Percentiles rank a stretch among this genome's conserved stretches.
Evolutionary conservation across 2,797 vertebrate genomes (phyloP).

Genomic region (Pantherophis vulpinus): DNA sequence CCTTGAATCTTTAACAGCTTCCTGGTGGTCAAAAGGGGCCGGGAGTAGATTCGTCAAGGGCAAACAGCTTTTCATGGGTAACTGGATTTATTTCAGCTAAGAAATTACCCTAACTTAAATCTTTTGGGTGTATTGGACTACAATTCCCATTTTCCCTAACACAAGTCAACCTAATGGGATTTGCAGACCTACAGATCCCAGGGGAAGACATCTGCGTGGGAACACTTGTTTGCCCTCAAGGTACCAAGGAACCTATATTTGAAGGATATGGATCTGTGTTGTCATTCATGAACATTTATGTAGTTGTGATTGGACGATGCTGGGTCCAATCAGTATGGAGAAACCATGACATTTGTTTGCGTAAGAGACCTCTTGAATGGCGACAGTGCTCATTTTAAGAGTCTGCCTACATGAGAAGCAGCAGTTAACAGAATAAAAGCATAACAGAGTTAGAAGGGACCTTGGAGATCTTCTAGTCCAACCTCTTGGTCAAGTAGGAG

Average conservation of each 20-base stretch:
- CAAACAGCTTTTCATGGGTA: neutral
- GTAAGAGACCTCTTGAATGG: neutral
- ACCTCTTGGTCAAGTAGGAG: neutral
- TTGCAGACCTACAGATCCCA: neutral
- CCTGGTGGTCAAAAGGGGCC: neutral
- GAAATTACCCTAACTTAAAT: neutral
- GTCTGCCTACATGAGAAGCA: no score
- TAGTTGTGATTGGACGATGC: no score
- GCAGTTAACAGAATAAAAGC: neutral
- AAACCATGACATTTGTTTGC: neutral
- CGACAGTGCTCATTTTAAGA: neutral
- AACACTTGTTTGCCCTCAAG: neutral
- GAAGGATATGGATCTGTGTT: no score
- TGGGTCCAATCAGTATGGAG: neutral
- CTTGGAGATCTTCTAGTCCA: neutral
- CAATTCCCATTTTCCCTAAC: neutral
- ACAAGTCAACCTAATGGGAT: neutral
- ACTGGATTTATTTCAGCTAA: neutral
- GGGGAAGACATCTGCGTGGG: neutral
- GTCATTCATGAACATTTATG: no score
- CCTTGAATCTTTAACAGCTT: conserved; percentile 9
- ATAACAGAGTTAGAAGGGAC: neutral
- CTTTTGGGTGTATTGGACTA: neutral
- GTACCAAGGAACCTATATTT: neutral
- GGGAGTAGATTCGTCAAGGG: neutral